Evolutionary conservation across 2,113 vertebrate species (phyloP), one percentile per base, ranked within the genome.

Genomic region (Varanus salvator): DNA sequence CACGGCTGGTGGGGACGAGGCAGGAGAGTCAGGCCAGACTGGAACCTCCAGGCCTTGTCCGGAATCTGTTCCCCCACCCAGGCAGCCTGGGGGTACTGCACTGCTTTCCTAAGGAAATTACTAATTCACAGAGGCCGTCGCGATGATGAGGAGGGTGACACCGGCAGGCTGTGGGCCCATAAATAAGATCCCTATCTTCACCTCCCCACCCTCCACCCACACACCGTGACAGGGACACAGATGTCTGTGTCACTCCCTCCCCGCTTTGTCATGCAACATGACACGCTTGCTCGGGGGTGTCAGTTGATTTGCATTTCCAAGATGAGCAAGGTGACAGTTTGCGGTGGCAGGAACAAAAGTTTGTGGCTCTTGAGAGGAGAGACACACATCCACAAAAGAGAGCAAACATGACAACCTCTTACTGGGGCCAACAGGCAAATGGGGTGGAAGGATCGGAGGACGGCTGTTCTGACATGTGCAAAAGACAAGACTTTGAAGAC

Each of bases 171-270:
- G 82, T 29, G 25, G 91, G 29, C 44, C 74, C 89, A 83, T 87
- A 95, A 95, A 92, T 77, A 93, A 90, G 89, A 86, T 44, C 87
- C 52, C 83, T 54, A 0, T 87, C 21, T 54, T 1, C 83, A 78
- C 85, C 77, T 44, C 25, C 31, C 74, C 29, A 2, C 69, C 57
- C 69, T 74, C 86, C 80, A 69, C 75, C 87, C 92, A 87, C 25
- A 88, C 89, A 80, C 54, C 78, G 54, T 93, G 90, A 90, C 92
- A 95, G 94, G 87, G 78, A 95, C 94, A 91, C 91, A 93, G 91
- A 93, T 95, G 91, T 93, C 94, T 9, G 0, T 94, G 92, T 92
- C 34, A 91, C 92, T 95, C 94, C 78, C 88, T 95, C 50, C 29
- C 85, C 74, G 19, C 87, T 92, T 92, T 92, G 91, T 92, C 81